Conservation (phyloP, 2,797 vertebrate genomes). For the Halcyon chelicuti region DNA sequence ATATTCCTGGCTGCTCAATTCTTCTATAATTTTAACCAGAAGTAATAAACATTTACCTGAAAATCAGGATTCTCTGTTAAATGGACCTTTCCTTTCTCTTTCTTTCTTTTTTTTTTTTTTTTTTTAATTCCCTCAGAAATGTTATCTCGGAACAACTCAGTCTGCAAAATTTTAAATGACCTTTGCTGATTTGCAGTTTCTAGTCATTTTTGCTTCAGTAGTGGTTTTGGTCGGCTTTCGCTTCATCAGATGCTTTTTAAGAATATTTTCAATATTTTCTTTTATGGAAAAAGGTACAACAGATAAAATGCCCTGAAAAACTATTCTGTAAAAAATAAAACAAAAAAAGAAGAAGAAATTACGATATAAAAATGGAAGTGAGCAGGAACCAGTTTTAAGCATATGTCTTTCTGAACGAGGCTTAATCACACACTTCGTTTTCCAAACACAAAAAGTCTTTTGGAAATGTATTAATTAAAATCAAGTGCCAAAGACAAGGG, state of each 20-base stretch:
- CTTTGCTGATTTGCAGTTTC: constrained; percentile 28
- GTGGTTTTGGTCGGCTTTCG: neutral
- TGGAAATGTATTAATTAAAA: constrained; percentile 72
- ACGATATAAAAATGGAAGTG: constrained; percentile 58
- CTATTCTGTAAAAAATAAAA: neutral
- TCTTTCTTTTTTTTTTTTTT: too few relatives aligned
- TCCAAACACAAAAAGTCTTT: constrained; percentile 68
- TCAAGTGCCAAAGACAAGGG: constrained; percentile 52
- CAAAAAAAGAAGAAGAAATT: neutral
- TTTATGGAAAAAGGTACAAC: neutral
- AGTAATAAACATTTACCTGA: neutral
- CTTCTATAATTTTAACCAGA: neutral
- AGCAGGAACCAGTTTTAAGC: constrained; percentile 54
- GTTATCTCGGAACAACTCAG: neutral
- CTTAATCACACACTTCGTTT: constrained; percentile 64
- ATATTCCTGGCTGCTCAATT: neutral
- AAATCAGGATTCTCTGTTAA: neutral
- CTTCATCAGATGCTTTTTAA: neutral
- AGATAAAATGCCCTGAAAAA: neutral
- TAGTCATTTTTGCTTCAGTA: constrained; percentile 43
- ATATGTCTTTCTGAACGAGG: constrained; percentile 50
- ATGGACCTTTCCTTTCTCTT: neutral
- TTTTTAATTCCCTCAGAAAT: neutral
- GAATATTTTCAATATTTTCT: neutral
- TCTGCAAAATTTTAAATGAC: neutral